Percentiles rank a stretch among this genome's conserved stretches.
Evolutionary conservation across 2,888 invertebrate genomes (phyloP).

Genomic region (Ochlodes sylvanus): DNA sequence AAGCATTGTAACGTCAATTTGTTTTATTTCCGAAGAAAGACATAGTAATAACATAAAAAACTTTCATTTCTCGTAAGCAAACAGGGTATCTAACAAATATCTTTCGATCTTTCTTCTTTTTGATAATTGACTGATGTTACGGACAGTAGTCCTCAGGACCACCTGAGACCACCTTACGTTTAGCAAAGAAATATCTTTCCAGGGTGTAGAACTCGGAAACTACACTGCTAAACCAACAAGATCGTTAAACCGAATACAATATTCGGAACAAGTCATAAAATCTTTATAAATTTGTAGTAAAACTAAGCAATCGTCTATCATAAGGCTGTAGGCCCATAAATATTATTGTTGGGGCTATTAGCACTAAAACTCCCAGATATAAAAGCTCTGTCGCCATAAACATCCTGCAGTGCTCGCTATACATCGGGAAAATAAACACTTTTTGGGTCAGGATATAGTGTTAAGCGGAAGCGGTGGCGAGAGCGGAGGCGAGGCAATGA

Average conservation of each 20-base stretch:
- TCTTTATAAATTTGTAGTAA: slow-evolving; percentile 17
- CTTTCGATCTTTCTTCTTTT: too few species aligned
- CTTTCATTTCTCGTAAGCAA: too few species aligned
- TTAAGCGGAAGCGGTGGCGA: not conserved
- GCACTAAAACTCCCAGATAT: slow-evolving; percentile 34
- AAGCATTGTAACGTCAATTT: too few species aligned
- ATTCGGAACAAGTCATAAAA: slow-evolving; percentile 12
- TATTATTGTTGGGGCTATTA: slow-evolving; percentile 35
- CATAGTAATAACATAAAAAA: too few species aligned
- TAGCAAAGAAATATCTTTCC: not conserved
- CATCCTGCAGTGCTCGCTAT: slow-evolving; percentile 23
- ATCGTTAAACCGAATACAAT: not conserved
- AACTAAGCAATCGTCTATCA: slow-evolving; percentile 23
- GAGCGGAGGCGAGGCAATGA: not conserved
- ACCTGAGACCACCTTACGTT: too few species aligned
- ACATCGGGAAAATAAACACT: slow-evolving; percentile 26
- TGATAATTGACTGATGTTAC: too few species aligned
- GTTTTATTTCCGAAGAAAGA: too few species aligned
- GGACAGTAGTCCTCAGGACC: too few species aligned
- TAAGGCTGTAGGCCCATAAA: slow-evolving; percentile 18
- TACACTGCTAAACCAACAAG: too few species aligned
- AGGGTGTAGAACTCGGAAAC: not conserved
- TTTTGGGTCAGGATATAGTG: slow-evolving; percentile 9
- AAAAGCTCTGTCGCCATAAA: slow-evolving; percentile 35
- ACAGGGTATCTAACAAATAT: too few species aligned